Conservation (phyloP, 2,113 vertebrate genomes). For the Paralichthys olivaceus region DNA sequence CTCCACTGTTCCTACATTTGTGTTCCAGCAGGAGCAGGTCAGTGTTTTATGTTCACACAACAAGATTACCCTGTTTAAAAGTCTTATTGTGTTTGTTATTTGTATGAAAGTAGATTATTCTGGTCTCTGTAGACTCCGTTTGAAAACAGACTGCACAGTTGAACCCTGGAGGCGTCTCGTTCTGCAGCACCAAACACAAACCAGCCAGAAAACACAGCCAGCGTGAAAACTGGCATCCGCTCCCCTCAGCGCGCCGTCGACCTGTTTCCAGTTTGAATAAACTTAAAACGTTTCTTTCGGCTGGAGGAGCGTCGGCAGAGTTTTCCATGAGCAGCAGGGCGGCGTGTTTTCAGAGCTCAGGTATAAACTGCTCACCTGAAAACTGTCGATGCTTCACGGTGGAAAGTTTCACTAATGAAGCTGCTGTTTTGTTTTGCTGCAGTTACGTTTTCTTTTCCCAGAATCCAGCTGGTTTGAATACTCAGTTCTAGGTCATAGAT, state of each 20-base stretch:
- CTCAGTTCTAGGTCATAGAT: too few species aligned
- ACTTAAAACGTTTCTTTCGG: neutral
- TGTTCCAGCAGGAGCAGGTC: neutral
- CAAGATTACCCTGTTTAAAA: neutral
- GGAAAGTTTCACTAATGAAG: neutral
- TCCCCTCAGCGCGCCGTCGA: neutral
- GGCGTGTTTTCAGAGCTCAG: slow-evolving; percentile 1
- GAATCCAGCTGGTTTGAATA: too few species aligned
- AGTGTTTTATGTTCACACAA: neutral
- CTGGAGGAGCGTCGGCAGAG: too few species aligned
- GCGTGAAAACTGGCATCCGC: slow-evolving; percentile 30
- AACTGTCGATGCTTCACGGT: neutral
- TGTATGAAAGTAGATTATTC: slow-evolving; percentile 14
- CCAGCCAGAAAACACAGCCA: slow-evolving; percentile 49
- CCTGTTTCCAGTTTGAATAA: slow-evolving; percentile 26
- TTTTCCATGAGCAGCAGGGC: neutral
- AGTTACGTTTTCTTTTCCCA: too few species aligned
- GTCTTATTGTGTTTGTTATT: neutral
- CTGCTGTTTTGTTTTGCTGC: neutral
- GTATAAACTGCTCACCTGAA: neutral
- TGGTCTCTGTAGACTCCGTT: neutral
- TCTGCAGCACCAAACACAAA: slow-evolving; percentile 29
- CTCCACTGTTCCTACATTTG: neutral
- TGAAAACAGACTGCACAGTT: slow-evolving; percentile 16
- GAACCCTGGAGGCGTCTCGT: slow-evolving; percentile 21